These are phyloP conservation scores for Xiphorhynchus elegans DNA, from an alignment of 2,113 vertebrate genomes.

Conservation along the genomic window DNA sequence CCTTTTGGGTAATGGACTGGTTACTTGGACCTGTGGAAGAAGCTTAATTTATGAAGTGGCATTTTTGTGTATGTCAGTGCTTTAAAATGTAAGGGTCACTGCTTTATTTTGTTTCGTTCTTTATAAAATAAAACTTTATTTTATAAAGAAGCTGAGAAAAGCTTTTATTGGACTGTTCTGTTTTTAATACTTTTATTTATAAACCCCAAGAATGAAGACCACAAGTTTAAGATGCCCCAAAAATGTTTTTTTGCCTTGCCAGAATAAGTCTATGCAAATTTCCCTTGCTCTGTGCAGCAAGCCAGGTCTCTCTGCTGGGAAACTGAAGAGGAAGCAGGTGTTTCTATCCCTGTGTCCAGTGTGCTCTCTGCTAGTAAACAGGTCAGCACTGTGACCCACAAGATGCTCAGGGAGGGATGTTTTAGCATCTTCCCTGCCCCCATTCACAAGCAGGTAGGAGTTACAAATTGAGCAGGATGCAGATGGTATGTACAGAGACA, in stretches of 20 bases:
- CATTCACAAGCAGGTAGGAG: rapidly evolving
- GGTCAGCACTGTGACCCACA: too few relatives aligned
- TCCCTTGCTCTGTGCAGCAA: neutral
- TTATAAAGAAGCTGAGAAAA: too few relatives aligned
- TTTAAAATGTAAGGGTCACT: neutral
- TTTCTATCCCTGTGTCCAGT: neutral
- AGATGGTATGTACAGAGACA: neutral
- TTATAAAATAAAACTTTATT: neutral
- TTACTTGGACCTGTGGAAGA: neutral
- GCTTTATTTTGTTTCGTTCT: neutral
- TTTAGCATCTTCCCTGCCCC: neutral
- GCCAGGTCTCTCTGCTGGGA: neutral
- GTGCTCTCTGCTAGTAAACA: neutral
- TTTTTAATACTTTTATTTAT: neutral
- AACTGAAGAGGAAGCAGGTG: neutral
- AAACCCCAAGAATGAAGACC: neutral
- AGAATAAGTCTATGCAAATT: neutral
- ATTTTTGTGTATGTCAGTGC: neutral
- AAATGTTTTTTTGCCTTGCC: neutral
- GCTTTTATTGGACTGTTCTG: neutral
- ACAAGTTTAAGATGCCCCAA: neutral
- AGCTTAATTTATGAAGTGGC: neutral
- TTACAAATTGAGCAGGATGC: rapidly evolving
- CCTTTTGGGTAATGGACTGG: neutral
- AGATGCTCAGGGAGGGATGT: neutral